phyloP scores from a whole-genome alignment of 1,140 invertebrate species.

The Drosophila hydei region DNA sequence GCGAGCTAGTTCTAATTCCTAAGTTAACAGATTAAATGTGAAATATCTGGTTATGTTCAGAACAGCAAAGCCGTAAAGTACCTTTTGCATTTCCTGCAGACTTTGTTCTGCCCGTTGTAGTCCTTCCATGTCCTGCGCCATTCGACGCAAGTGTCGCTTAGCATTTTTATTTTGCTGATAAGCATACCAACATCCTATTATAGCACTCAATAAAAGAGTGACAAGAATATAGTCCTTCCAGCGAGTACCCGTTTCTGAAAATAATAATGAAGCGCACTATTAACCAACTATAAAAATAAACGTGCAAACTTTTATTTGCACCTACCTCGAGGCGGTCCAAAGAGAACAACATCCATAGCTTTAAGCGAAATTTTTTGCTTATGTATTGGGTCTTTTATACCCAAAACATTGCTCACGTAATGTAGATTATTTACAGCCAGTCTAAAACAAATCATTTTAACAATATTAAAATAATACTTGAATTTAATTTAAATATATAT shows the following conservation, averaged over 20 bases:
- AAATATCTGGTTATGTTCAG: background rate
- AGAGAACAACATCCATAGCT: conserved; percentile 98
- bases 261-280: background rate
- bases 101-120: conserved; percentile 95
- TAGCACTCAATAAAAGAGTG: conserved; percentile 91
- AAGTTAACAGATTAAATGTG: background rate
- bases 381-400: conserved; percentile 98
- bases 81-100: conserved; percentile 92
- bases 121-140: conserved; percentile 97
- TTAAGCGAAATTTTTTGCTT: conserved; percentile 98
- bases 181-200: conserved; percentile 95
- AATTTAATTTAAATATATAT: no score
- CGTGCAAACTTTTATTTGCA: background rate
- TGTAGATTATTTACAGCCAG: conserved; percentile 96
- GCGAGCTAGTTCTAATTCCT: conserved; percentile 79
- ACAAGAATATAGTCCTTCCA: conserved; percentile 95
- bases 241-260: conserved; percentile 86
- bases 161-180: conserved; percentile 95
- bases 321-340: conserved; percentile 98
- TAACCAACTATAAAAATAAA: conserved; percentile 2
- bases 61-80: conserved; percentile 46
- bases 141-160: conserved; percentile 92
- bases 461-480: background rate
- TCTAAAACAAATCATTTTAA: conserved; percentile 85
- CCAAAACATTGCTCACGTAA: conserved; percentile 92